Conservation (phyloP, 2,888 invertebrate genomes). For the Sycophila texana region DNA sequence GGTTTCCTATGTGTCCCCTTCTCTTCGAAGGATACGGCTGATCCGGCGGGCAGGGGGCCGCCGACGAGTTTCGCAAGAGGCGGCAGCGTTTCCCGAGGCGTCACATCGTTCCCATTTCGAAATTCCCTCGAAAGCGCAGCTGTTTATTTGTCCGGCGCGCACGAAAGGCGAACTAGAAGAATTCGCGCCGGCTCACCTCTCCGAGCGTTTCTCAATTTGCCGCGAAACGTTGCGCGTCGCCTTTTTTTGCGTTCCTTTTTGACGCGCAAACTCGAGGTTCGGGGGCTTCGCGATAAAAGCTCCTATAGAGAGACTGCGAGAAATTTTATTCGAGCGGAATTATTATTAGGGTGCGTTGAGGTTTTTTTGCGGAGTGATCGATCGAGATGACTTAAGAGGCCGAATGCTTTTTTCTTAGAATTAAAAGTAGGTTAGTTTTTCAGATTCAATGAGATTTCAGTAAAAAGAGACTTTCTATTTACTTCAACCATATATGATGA, state of each 20-base stretch:
- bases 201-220: slow-evolving; percentile 12
- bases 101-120: slow-evolving; percentile 51
- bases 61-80: slow-evolving; percentile 32
- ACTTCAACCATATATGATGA: neutral
- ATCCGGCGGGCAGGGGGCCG: neutral
- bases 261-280: neutral
- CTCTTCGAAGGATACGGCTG: neutral
- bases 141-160: neutral
- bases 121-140: slow-evolving; percentile 34
- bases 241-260: slow-evolving; percentile 8
- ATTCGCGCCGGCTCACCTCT: slow-evolving; percentile 7
- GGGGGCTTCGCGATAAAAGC: slow-evolving; percentile 13
- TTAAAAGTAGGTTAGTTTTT: slow-evolving; percentile 23
- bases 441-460: neutral
- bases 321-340: neutral
- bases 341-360: neutral
- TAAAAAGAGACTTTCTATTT: neutral
- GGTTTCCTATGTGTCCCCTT: neutral
- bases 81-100: slow-evolving; percentile 40
- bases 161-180: slow-evolving; percentile 24
- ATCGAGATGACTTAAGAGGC: neutral
- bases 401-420: too few species aligned
- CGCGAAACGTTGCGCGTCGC: neutral
- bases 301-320: slow-evolving; percentile 10
- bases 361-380: slow-evolving; percentile 4